Conservation (phyloP, 2,888 invertebrate genomes). For the Brachypalpus laphriformis region DNA sequence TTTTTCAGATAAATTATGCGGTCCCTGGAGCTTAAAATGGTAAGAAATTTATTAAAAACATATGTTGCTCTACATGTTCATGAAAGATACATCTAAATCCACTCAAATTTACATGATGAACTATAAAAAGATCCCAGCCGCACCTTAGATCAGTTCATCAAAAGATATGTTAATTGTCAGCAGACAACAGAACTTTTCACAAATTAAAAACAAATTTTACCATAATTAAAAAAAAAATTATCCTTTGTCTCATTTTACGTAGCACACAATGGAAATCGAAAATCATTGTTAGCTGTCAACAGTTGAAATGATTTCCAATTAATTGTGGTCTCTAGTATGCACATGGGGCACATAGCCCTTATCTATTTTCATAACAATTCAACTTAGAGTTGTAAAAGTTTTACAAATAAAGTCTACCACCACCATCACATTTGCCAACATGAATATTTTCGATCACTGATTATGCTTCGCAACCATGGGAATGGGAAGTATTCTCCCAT, state of each 20-base stretch:
- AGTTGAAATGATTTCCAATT: constrained; percentile 40
- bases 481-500: constrained; percentile 43
- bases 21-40: neutral
- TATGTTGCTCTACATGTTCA: neutral
- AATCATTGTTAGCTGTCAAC: constrained; percentile 53
- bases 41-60: neutral
- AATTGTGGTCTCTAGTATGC: constrained; percentile 33
- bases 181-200: constrained; percentile 7
- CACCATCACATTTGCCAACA: constrained; percentile 46
- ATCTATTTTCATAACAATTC: constrained; percentile 34
- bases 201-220: constrained; percentile 26
- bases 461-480: constrained; percentile 32
- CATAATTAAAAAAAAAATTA: neutral
- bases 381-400: neutral
- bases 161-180: constrained; percentile 4
- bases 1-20: constrained; percentile 12
- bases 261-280: constrained; percentile 21
- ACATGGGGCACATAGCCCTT: neutral
- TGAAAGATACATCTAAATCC: constrained; percentile 13
- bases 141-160: neutral
- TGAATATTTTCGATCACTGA: constrained; percentile 40
- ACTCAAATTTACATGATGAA: neutral
- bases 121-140: neutral
- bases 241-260: neutral
- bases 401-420: neutral